Evolutionary conservation across 2,888 invertebrate genomes (phyloP).

Genomic region (Melieria omissa): DNA sequence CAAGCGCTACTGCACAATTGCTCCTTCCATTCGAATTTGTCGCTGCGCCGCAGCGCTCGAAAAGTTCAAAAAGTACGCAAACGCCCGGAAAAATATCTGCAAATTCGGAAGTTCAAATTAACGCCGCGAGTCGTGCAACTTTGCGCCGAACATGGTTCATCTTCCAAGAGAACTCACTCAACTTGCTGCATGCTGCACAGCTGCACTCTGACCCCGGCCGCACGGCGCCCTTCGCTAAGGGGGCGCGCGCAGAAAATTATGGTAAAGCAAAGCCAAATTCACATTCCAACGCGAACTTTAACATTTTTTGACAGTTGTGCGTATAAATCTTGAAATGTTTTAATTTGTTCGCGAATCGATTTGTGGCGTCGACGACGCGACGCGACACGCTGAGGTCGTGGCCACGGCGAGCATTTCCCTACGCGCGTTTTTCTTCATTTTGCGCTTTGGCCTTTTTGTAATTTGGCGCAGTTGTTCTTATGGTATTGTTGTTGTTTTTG

Average conservation of each 20-base stretch:
- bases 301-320: constrained; percentile 59
- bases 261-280: constrained; percentile 10
- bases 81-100: constrained; percentile 20
- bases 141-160: not conserved
- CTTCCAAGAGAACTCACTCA: constrained; percentile 14
- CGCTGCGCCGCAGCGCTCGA: not conserved
- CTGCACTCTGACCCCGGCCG: not conserved
- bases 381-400: no score
- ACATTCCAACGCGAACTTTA: constrained; percentile 44
- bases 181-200: constrained; percentile 3
- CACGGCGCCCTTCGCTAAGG: not conserved
- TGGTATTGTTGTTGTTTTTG: constrained; percentile 1
- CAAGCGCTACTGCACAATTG: constrained; percentile 10
- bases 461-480: not conserved
- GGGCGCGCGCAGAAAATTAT: not conserved
- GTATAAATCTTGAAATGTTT: constrained; percentile 66
- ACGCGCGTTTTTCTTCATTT: constrained; percentile 4
- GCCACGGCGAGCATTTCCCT: not conserved
- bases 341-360: constrained; percentile 65
- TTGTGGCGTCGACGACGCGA: constrained; percentile 44
- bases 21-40: not conserved
- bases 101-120: constrained; percentile 37
- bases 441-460: not conserved
- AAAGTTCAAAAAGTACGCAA: constrained; percentile 22
- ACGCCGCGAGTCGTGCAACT: constrained; percentile 46